Percentiles rank a stretch among this genome's conserved stretches.
Conservation (phyloP, 2,113 vertebrate species). For the Dromaius novaehollandiae region DNA sequence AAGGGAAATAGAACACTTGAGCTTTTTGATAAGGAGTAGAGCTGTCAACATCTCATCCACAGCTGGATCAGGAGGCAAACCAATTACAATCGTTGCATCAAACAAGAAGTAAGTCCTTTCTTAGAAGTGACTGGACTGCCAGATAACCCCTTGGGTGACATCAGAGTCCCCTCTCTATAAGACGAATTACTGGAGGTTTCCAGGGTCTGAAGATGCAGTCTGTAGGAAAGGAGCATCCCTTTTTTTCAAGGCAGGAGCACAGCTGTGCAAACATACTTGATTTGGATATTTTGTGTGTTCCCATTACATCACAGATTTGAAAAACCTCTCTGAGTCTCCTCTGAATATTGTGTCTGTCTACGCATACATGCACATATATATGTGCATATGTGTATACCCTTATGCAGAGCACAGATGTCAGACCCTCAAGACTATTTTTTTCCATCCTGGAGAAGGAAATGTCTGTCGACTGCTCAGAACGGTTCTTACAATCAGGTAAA, state of each 20-base stretch:
- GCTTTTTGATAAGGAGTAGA: neutral
- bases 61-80: neutral
- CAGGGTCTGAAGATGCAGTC: neutral
- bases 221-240: neutral
- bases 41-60: neutral
- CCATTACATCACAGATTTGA: neutral
- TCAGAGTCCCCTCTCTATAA: neutral
- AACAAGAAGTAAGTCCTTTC: neutral
- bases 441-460: neutral
- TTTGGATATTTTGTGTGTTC: neutral
- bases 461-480: neutral
- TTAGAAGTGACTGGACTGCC: neutral
- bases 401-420: neutral
- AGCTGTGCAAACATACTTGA: fast-evolving
- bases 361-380: neutral
- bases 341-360: neutral
- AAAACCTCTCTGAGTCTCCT: neutral
- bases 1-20: neutral
- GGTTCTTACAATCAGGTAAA: neutral
- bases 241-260: neutral
- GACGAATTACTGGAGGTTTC: neutral
- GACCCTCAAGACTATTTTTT: neutral
- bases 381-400: neutral
- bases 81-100: neutral
- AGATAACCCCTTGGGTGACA: neutral